phyloP scores from a whole-genome alignment of 2,888 invertebrate species.

The Drosophila subquinaria region DNA sequence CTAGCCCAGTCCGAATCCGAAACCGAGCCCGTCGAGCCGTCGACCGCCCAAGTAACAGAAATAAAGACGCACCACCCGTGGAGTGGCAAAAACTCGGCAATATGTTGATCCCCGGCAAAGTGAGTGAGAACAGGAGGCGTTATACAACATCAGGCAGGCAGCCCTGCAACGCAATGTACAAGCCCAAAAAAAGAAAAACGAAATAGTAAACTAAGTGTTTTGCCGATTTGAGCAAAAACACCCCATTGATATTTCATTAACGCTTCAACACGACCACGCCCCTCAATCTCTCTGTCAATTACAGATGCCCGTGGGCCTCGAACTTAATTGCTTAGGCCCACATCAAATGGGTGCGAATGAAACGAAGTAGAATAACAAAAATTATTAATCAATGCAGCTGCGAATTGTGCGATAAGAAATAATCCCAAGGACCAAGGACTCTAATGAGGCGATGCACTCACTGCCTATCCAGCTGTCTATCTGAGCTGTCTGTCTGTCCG shows the following conservation, averaged over 20 bases:
- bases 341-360: constrained; percentile 21
- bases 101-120: constrained; percentile 64
- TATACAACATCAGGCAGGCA: constrained; percentile 34
- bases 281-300: constrained; percentile 58
- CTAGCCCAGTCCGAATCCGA: neutral
- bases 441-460: constrained; percentile 53
- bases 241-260: constrained; percentile 76
- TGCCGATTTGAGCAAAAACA: constrained; percentile 62
- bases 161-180: constrained; percentile 20
- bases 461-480: constrained; percentile 48
- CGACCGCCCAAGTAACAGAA: constrained; percentile 45
- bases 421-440: constrained; percentile 4
- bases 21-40: neutral
- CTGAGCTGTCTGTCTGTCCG: neutral
- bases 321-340: constrained; percentile 56
- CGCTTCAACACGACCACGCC: constrained; percentile 64
- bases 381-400: constrained; percentile 68
- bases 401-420: constrained; percentile 26
- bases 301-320: constrained; percentile 61
- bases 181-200: neutral
- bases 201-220: constrained; percentile 56
- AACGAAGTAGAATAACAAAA: constrained; percentile 16
- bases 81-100: constrained; percentile 66
- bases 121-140: constrained; percentile 52
- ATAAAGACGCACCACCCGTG: constrained; percentile 56